A percentile compares a stretch with the other conserved stretches of the same genome.
Evolutionary conservation across 2,113 vertebrate species (phyloP).

Genomic region (Varanus salvator): DNA sequence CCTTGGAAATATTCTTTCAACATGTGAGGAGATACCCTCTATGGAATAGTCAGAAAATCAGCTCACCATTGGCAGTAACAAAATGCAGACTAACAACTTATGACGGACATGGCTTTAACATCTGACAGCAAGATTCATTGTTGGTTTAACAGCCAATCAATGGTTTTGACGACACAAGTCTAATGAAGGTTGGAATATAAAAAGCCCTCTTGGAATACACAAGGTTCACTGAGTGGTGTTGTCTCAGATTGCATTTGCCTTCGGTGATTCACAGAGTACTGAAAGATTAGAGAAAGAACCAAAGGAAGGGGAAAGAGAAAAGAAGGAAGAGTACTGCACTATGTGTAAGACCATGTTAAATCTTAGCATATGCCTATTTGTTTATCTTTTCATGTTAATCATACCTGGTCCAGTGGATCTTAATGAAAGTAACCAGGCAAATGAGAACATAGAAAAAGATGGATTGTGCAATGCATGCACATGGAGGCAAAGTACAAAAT

Average conservation of each 20-base stretch:
- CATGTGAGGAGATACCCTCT: slow-evolving; percentile 71
- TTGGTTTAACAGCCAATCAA: slow-evolving; percentile 94
- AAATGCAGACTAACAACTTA: slow-evolving; percentile 80
- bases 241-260: slow-evolving; percentile 77
- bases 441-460: slow-evolving; percentile 82
- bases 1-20: slow-evolving; percentile 68
- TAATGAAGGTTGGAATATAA: slow-evolving; percentile 95
- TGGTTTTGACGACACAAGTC: slow-evolving; percentile 91
- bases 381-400: slow-evolving; percentile 88
- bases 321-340: slow-evolving; percentile 59
- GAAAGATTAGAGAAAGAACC: slow-evolving; percentile 57
- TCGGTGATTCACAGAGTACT: slow-evolving; percentile 69
- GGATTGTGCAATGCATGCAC: slow-evolving; percentile 92
- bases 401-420: slow-evolving; percentile 84
- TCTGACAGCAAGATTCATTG: slow-evolving; percentile 94
- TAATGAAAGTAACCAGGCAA: slow-evolving; percentile 82
- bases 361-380: slow-evolving; percentile 74
- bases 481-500: slow-evolving; percentile 94
- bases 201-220: slow-evolving; percentile 92
- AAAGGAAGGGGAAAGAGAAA: slow-evolving; percentile 60
- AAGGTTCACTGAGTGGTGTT: slow-evolving; percentile 87
- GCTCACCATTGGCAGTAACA: slow-evolving; percentile 81
- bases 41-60: slow-evolving; percentile 76
- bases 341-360: slow-evolving; percentile 86
- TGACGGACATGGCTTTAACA: slow-evolving; percentile 86